These are phyloP conservation scores for Ganaspis brasiliensis DNA, from an alignment of 2,888 invertebrate species.

Conservation along the genomic window DNA sequence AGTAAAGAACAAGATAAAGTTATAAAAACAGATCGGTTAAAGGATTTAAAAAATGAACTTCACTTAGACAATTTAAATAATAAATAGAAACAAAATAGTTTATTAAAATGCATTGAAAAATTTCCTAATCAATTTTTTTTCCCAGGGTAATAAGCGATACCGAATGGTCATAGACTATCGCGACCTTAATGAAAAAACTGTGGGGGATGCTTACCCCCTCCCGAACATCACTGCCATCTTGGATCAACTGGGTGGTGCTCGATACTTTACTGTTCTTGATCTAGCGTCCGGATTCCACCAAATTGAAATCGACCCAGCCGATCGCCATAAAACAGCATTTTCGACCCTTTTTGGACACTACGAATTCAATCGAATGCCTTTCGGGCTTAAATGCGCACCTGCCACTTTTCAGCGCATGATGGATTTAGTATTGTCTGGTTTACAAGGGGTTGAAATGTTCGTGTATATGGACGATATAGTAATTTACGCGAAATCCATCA, in stretches of 20 bases:
- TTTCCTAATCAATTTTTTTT: conserved; percentile 39
- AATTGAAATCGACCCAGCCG: too few species aligned
- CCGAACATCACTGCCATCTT: too few species aligned
- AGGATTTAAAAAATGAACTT: conserved; percentile 9
- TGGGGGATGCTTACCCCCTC: too few species aligned
- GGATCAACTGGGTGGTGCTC: too few species aligned
- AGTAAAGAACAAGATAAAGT: neutral
- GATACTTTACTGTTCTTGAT: too few species aligned
- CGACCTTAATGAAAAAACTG: too few species aligned
- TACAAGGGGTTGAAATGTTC: conserved; percentile 58
- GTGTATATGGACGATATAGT: conserved; percentile 47
- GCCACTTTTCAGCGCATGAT: conserved; percentile 69
- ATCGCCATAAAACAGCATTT: too few species aligned
- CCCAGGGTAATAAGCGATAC: conserved; percentile 68
- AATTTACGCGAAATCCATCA: neutral
- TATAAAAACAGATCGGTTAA: neutral
- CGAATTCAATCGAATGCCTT: conserved; percentile 68
- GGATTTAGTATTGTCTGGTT: conserved; percentile 64
- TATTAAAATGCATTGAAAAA: neutral
- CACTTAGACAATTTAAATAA: conserved; percentile 47
- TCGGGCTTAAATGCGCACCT: conserved; percentile 69
- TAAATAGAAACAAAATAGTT: conserved; percentile 34
- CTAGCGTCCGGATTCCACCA: too few species aligned
- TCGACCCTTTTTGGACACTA: conserved; percentile 56
- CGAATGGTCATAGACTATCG: conserved; percentile 52